These are phyloP conservation scores for Cacajao melanocephalus DNA, from an alignment of 2,797 vertebrate genomes.

Conservation along the genomic window DNA sequence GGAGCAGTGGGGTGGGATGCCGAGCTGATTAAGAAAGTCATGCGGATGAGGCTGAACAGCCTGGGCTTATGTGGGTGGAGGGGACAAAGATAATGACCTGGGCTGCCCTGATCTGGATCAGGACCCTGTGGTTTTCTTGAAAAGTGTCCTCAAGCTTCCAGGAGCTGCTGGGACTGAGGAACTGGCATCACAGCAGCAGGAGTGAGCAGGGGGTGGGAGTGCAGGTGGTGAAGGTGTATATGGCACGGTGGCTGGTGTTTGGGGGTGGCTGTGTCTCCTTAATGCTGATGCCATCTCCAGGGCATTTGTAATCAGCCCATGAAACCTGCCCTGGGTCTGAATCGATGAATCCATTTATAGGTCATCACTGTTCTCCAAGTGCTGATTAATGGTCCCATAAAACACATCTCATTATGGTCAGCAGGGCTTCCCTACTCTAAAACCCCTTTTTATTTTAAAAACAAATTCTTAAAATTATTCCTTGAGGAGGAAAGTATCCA, in stretches of 20 bases:
- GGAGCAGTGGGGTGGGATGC: rapidly evolving
- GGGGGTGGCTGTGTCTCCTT: background rate
- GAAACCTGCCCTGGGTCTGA: background rate
- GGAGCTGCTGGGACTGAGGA: background rate
- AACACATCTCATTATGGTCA: background rate
- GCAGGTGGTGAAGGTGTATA: rapidly evolving
- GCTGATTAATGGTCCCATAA: background rate
- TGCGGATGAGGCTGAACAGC: background rate
- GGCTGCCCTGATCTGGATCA: background rate
- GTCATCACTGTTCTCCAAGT: background rate
- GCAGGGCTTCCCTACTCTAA: background rate
- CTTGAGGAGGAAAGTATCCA: background rate
- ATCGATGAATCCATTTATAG: background rate
- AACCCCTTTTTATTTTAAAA: constrained; percentile 45
- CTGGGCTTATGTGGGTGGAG: rapidly evolving
- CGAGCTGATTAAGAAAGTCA: rapidly evolving
- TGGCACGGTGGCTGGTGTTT: background rate
- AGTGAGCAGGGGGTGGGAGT: background rate
- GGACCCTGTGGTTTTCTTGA: background rate
- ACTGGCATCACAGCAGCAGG: rapidly evolving
- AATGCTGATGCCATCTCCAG: background rate
- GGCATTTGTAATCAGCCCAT: background rate
- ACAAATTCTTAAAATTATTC: background rate
- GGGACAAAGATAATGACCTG: background rate
- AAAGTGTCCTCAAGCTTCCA: background rate